phyloP scores from a whole-genome alignment of 2,113 vertebrate species.

The Nothocercus julius region DNA sequence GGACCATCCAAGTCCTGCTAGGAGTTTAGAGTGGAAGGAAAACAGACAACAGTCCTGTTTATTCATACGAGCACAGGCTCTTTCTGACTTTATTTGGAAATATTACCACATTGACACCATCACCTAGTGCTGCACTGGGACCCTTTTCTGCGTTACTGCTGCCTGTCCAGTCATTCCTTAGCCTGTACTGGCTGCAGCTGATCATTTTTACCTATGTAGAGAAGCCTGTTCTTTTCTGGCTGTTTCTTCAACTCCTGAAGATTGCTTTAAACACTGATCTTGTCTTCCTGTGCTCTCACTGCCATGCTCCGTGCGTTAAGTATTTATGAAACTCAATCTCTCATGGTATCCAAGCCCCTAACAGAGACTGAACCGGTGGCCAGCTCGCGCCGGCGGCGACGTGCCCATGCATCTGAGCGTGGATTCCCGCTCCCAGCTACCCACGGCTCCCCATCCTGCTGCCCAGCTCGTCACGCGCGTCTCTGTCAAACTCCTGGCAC shows the following conservation, averaged over 20 bases:
- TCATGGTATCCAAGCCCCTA: not conserved
- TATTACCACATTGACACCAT: not conserved
- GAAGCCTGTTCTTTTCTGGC: not conserved
- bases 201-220: not conserved
- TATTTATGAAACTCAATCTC: not conserved
- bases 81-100: not conserved
- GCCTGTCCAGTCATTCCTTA: not conserved
- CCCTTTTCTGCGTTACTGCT: not conserved
- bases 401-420: not conserved
- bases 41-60: not conserved
- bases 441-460: not conserved
- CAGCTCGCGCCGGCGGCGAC: not conserved
- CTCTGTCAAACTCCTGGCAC: not conserved
- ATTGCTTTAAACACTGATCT: not conserved
- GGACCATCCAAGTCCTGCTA: not conserved
- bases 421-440: not conserved
- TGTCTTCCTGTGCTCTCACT: not conserved
- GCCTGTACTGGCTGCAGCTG: not conserved
- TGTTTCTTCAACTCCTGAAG: not conserved
- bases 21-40: not conserved
- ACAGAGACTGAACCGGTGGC: not conserved
- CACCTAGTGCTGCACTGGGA: not conserved
- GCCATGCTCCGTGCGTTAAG: not conserved
- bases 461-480: not conserved
- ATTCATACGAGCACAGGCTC: too few species aligned